Conservation (phyloP, 2,888 invertebrate genomes). For the Phengaris alcon region DNA sequence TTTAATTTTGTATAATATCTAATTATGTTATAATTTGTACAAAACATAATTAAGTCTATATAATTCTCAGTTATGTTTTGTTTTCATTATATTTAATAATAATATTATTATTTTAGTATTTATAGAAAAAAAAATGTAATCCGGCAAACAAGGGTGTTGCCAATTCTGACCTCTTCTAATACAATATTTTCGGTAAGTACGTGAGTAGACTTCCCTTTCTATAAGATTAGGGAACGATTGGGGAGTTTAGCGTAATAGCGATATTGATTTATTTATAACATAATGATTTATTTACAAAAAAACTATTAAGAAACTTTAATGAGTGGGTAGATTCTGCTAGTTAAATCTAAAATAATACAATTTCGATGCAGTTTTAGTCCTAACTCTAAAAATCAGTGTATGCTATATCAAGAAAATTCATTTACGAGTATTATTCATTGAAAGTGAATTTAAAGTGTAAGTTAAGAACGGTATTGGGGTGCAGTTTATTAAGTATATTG, state of each 20-base stretch:
- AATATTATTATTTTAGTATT: not conserved
- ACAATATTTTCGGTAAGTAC: conserved; percentile 1
- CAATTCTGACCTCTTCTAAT: conserved; percentile 7
- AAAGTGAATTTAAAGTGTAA: too few species aligned
- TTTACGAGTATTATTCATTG: too few species aligned
- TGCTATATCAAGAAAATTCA: too few species aligned
- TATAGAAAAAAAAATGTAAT: not conserved
- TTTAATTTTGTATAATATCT: too few species aligned
- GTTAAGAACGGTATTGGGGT: too few species aligned
- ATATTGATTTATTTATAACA: not conserved
- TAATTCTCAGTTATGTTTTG: not conserved
- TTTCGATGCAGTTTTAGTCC: too few species aligned
- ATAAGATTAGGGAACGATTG: not conserved
- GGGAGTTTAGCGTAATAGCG: conserved; percentile 5
- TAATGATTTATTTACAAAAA: not conserved
- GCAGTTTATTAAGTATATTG: too few species aligned
- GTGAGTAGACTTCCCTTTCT: not conserved
- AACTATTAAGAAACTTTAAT: not conserved
- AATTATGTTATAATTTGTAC: too few species aligned
- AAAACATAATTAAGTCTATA: too few species aligned
- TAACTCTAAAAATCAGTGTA: too few species aligned
- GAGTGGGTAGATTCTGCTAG: not conserved
- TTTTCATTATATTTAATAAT: not conserved
- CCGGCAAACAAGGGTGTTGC: not conserved
- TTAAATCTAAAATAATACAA: too few species aligned